These are phyloP conservation scores for Microchirus variegatus DNA, from an alignment of 2,797 vertebrate genomes.

Conservation along the genomic window DNA sequence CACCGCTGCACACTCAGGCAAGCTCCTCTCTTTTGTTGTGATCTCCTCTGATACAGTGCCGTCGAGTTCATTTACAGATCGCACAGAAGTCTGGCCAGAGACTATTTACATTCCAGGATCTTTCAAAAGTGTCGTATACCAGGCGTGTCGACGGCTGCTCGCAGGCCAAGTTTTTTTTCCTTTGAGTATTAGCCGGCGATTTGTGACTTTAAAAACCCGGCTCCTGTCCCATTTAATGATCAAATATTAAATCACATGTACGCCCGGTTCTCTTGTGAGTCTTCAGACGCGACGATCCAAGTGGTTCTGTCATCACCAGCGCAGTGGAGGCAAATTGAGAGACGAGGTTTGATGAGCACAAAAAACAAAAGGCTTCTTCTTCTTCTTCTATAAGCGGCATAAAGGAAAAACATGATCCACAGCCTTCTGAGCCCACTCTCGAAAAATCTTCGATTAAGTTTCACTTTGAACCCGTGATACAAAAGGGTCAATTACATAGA, in stretches of 20 bases:
- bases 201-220: slow-evolving; percentile 28
- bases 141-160: slow-evolving; percentile 8
- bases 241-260: neutral
- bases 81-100: slow-evolving; percentile 46
- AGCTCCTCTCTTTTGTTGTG: slow-evolving; percentile 74
- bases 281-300: slow-evolving; percentile 37
- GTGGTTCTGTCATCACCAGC: slow-evolving; percentile 23
- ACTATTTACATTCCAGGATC: slow-evolving; percentile 44
- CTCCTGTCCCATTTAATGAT: slow-evolving; percentile 28
- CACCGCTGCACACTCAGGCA: slow-evolving; percentile 61
- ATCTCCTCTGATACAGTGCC: slow-evolving; percentile 69
- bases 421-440: slow-evolving; percentile 35
- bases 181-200: slow-evolving; percentile 50
- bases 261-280: slow-evolving; percentile 8
- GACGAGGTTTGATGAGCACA: slow-evolving; percentile 38
- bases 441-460: slow-evolving; percentile 58
- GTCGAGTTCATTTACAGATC: slow-evolving; percentile 67
- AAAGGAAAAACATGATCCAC: slow-evolving; percentile 44
- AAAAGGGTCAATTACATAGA: slow-evolving; percentile 77
- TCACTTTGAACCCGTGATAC: slow-evolving; percentile 64
- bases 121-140: slow-evolving; percentile 36
- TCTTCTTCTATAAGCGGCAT: slow-evolving; percentile 34
- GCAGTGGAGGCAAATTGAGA: slow-evolving; percentile 28
- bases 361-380: slow-evolving; percentile 33
- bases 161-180: slow-evolving; percentile 39